Conservation (phyloP, 2,113 vertebrate genomes). For the Plotosus lineatus region DNA sequence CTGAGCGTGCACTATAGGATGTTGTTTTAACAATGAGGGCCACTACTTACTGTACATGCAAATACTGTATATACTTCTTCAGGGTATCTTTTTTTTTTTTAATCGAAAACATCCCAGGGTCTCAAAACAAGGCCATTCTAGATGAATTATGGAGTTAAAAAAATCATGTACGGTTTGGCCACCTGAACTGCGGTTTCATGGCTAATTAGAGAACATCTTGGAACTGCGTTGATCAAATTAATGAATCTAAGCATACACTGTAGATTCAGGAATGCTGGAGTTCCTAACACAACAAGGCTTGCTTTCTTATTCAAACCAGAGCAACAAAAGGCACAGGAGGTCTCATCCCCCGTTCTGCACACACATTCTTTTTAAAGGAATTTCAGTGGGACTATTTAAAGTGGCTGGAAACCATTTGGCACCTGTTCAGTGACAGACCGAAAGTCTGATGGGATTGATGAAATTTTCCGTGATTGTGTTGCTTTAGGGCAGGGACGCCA, state of each 20-base stretch:
- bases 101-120: not conserved
- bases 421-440: conserved; percentile 37
- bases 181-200: not conserved
- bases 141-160: not conserved
- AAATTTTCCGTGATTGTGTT: conserved; percentile 16
- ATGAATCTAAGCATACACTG: no score
- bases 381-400: conserved; percentile 44
- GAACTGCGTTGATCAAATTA: not conserved
- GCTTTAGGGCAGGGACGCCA: not conserved
- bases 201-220: not conserved
- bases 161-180: not conserved
- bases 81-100: not conserved
- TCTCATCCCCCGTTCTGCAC: not conserved
- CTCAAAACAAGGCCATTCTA: not conserved
- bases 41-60: not conserved
- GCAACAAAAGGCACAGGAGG: not conserved
- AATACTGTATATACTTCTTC: not conserved
- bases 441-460: not conserved
- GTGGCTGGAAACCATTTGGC: conserved; percentile 26
- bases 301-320: not conserved
- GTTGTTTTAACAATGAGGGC: not conserved
- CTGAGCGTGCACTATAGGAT: not conserved
- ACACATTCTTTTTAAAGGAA: conserved; percentile 36
- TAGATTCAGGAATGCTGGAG: not conserved
- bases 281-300: conserved; percentile 3